phyloP scores from a whole-genome alignment of 2,888 invertebrate genomes.

The Trachelus tabidus region DNA sequence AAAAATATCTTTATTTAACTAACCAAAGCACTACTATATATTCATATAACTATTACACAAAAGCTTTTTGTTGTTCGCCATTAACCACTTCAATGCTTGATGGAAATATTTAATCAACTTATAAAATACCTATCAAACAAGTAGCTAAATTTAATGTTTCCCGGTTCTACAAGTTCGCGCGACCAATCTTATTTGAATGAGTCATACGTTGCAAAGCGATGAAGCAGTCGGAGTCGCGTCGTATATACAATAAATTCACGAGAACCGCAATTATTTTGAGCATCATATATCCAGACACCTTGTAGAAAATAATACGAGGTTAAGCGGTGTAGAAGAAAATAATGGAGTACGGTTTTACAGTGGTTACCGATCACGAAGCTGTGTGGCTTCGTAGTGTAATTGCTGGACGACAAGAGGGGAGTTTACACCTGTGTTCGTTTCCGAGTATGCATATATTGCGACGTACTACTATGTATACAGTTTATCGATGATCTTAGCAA shows the following conservation, averaged over 20 bases:
- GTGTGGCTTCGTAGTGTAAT: not conserved
- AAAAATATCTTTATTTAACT: not conserved
- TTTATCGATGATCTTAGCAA: not conserved
- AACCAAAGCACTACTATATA: not conserved
- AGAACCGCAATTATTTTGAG: not conserved
- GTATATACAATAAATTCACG: not conserved
- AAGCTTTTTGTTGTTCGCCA: not conserved
- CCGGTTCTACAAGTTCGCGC: not conserved
- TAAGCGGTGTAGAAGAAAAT: not conserved
- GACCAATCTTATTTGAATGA: not conserved
- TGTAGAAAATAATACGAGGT: not conserved
- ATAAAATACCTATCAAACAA: not conserved
- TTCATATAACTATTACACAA: not conserved
- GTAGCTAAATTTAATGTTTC: not conserved
- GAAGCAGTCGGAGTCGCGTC: not conserved
- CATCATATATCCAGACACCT: not conserved
- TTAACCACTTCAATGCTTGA: not conserved
- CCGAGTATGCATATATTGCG: not conserved
- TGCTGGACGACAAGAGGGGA: not conserved
- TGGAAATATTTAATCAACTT: not conserved
- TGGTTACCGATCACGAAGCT: not conserved
- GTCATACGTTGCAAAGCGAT: not conserved
- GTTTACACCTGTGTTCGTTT: not conserved
- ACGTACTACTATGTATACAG: not conserved
- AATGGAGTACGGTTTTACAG: not conserved